Evolutionary conservation across 2,797 vertebrate genomes (phyloP).

Genomic region (Sus cebifrons): DNA sequence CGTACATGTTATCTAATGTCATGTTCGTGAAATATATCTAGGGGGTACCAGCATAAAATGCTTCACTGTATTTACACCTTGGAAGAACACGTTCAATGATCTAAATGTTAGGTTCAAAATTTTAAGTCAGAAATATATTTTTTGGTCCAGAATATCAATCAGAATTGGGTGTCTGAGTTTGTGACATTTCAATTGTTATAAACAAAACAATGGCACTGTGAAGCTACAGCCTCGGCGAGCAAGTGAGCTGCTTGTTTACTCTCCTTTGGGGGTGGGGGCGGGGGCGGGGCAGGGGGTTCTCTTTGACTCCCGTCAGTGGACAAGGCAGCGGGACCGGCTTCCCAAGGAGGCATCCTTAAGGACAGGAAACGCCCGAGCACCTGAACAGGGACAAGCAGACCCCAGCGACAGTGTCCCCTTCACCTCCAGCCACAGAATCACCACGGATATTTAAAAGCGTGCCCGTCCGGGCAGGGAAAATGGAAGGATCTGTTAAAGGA

Average conservation of each 20-base stretch:
- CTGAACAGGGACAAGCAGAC: slow-evolving; percentile 80
- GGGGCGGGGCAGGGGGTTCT: neutral
- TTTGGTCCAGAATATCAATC: neutral
- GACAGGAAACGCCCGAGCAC: slow-evolving; percentile 85
- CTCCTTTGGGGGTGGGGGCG: neutral
- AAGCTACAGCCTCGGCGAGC: neutral
- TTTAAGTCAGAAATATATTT: neutral
- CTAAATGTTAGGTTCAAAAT: slow-evolving; percentile 5
- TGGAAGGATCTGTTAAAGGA: neutral
- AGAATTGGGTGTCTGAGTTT: neutral
- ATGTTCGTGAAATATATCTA: neutral
- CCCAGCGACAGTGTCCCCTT: slow-evolving; percentile 79
- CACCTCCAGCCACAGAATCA: slow-evolving; percentile 45
- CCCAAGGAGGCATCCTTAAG: slow-evolving; percentile 84
- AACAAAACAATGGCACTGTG: neutral
- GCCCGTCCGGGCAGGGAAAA: neutral
- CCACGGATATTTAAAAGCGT: neutral
- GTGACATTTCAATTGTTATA: neutral
- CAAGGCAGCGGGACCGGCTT: slow-evolving; percentile 85
- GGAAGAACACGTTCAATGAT: slow-evolving; percentile 12
- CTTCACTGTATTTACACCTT: neutral
- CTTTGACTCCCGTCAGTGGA: slow-evolving; percentile 85
- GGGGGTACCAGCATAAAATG: neutral
- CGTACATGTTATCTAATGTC: neutral
- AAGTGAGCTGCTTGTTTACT: slow-evolving; percentile 23